phyloP scores from a whole-genome alignment of 2,113 vertebrate species.

The Odontophorus gujanensis region DNA sequence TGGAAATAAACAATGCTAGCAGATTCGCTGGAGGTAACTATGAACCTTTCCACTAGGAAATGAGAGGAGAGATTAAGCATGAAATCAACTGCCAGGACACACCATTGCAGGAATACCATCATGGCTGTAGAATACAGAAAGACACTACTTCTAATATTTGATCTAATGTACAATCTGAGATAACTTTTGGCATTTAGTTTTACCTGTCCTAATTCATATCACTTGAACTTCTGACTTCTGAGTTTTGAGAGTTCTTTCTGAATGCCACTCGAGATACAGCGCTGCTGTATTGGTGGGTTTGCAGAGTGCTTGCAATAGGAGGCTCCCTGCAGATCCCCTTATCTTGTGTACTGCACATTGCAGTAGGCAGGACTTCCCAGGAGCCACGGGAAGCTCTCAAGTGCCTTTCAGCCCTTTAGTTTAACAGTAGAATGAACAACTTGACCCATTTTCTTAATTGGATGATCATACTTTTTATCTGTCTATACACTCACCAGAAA shows the following conservation, averaged over 20 bases:
- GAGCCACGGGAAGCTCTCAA: fast-evolving
- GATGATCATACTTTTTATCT: not conserved
- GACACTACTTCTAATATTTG: not conserved
- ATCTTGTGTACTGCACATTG: not conserved
- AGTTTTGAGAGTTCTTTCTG: not conserved
- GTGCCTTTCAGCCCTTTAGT: not conserved
- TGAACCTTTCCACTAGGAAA: not conserved
- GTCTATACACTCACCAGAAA: not conserved
- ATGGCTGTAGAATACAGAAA: not conserved
- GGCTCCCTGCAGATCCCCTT: not conserved
- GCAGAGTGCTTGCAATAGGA: not conserved
- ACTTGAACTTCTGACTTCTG: not conserved
- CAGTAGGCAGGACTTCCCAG: not conserved
- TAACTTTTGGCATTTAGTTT: not conserved
- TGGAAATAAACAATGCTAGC: not conserved
- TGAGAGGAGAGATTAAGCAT: not conserved
- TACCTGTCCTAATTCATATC: not conserved
- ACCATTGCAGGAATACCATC: not conserved
- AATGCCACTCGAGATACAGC: not conserved
- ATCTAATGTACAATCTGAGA: not conserved
- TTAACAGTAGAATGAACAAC: not conserved
- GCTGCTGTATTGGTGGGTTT: not conserved
- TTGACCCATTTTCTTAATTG: not conserved
- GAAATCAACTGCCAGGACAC: fast-evolving
- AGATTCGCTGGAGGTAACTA: not conserved